Conservation (phyloP, 2,797 vertebrate genomes). For the Semotilus atromaculatus region DNA sequence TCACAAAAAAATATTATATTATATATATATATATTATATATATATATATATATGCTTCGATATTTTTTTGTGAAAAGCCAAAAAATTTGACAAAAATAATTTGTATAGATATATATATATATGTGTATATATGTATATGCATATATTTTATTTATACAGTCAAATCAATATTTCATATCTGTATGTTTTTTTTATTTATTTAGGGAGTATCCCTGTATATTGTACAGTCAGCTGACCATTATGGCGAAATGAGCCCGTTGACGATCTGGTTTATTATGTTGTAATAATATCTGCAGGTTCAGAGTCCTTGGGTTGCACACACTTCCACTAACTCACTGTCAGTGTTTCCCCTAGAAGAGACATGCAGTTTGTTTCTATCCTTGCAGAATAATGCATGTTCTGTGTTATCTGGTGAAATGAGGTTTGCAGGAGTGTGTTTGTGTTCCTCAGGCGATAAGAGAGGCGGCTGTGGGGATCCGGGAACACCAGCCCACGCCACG, state of each 20-base stretch:
- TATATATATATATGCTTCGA: too few relatives aligned
- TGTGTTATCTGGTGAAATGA: not conserved
- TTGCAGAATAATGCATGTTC: not conserved
- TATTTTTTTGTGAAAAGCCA: too few relatives aligned
- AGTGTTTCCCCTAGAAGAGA: not conserved
- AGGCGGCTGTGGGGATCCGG: slow-evolving; percentile 93
- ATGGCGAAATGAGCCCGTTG: not conserved
- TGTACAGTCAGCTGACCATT: not conserved
- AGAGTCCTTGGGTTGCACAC: not conserved
- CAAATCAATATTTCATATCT: slow-evolving; percentile 11
- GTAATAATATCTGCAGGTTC: not conserved
- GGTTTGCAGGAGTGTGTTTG: slow-evolving; percentile 38
- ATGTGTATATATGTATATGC: too few relatives aligned
- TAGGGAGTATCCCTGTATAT: not conserved
- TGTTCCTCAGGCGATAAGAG: slow-evolving; percentile 80
- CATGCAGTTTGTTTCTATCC: not conserved
- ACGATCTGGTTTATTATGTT: not conserved
- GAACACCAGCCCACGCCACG: slow-evolving; percentile 89
- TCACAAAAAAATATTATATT: too few relatives aligned
- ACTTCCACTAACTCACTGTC: not conserved
- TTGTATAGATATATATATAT: too few relatives aligned
- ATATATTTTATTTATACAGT: too few relatives aligned
- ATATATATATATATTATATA: too few relatives aligned
- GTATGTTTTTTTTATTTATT: not conserved
- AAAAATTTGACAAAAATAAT: too few relatives aligned